Evolutionary conservation across 2,113 vertebrate genomes (phyloP).

Genomic region (Agapornis roseicollis): DNA sequence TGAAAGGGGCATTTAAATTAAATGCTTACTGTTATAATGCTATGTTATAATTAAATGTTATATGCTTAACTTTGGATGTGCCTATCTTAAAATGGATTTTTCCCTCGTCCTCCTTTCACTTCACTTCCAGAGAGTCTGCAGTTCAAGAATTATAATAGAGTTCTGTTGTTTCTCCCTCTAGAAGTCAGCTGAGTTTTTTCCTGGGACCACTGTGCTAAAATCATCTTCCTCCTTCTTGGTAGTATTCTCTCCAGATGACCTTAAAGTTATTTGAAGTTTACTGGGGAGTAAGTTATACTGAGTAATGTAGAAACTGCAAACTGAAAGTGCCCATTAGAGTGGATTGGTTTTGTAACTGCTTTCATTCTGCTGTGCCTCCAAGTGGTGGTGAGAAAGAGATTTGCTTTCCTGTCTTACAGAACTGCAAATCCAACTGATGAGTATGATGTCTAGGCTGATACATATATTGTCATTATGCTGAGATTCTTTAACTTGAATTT

Average conservation of each 20-base stretch:
- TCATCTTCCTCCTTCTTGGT: background rate
- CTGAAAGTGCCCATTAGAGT: background rate
- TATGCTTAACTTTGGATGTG: background rate
- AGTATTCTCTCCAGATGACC: background rate
- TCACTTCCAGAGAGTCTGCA: background rate
- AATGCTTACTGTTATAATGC: background rate
- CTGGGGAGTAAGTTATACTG: background rate
- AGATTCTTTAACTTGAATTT: background rate
- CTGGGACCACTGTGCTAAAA: background rate
- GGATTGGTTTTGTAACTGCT: background rate
- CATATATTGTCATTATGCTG: background rate
- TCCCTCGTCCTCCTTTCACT: background rate
- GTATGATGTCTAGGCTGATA: background rate
- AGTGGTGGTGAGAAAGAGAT: background rate
- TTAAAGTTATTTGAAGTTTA: background rate
- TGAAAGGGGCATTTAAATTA: background rate
- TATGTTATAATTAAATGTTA: background rate
- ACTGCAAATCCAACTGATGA: background rate
- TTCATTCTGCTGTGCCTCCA: background rate
- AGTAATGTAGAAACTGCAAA: background rate
- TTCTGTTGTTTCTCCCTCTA: background rate
- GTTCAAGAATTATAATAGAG: background rate
- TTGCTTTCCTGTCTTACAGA: background rate
- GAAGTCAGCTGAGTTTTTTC: background rate
- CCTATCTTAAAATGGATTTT: background rate